Base-by-base conservation (phyloP, 2,797 vertebrate species). In the Sparus aurata region DNA sequence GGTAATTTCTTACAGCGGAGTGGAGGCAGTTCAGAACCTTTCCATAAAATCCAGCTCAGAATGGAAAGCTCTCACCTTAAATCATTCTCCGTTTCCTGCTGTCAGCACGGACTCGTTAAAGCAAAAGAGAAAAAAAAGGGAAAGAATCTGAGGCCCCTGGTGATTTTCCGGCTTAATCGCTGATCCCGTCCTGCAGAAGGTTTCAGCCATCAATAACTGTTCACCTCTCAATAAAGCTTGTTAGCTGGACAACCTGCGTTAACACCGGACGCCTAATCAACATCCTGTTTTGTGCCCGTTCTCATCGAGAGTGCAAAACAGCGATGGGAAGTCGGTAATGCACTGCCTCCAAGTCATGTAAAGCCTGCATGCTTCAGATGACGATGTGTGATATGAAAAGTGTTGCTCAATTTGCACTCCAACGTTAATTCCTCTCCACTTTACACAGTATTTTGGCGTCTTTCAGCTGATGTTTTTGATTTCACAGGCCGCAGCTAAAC, bases 1-100 rank as follows among this genome's bases (percentile, higher is more conserved):
- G 79, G 73, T 69, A 80, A 77, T 85, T 79, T 87, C 75, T 85
- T 62, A 61, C 38, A 50, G 69, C 34, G 41, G 75, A 69, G 71
- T 65, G 55, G 63, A 84, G 30, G 59, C 65, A 47, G 82, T 72
- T 69, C 64, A 73, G 27, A 79, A 71, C 77, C 78, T 86, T 89
- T 69, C 69, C 52, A 73, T 78, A 59, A 85, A 83, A 84, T 71
- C 61, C 62, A 79, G 47, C 54, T 22, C 53, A 62, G 50, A 83
- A 74, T 66, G 47, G 62, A 80, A 85, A 80, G 63, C 65, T 38
- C 71, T 61, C 61, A n/a, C 69, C 72, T 76, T 59, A 71, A 82
- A 83, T 86, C 79, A 78, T 77, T 72, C 50, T 45, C 23, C 18
- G 46, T 79, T 87, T 84, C 69, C 72, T 67, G 49, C 72, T 69